Conservation (phyloP, 2,113 vertebrate species). For the Macroglossus sobrinus region DNA sequence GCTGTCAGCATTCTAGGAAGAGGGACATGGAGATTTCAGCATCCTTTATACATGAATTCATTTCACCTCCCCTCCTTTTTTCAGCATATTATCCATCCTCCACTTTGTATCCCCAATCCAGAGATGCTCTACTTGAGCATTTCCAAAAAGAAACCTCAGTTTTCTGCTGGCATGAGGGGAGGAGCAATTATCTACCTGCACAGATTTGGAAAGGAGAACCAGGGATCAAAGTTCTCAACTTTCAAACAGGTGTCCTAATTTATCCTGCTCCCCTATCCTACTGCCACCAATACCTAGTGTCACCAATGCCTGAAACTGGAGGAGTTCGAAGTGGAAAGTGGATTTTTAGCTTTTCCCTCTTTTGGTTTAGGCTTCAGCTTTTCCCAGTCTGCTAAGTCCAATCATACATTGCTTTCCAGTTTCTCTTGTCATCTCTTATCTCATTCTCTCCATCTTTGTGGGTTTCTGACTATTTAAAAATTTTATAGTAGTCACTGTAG, state of each 20-base stretch:
- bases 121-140: background rate
- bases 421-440: background rate
- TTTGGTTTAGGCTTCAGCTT: background rate
- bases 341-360: background rate
- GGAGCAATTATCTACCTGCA: background rate
- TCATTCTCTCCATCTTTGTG: background rate
- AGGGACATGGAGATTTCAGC: background rate
- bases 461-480: background rate
- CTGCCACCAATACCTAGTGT: background rate
- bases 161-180: background rate
- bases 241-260: background rate
- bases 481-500: background rate
- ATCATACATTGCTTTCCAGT: background rate
- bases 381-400: background rate
- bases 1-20: background rate
- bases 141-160: background rate
- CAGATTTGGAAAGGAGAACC: background rate
- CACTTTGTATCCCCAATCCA: background rate
- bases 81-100: background rate
- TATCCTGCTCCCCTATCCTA: background rate
- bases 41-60: background rate
- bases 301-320: background rate
- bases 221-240: background rate
- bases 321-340: background rate
- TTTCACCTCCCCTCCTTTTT: background rate